Conservation (phyloP, 2,113 vertebrate genomes). For the Sprattus sprattus region DNA sequence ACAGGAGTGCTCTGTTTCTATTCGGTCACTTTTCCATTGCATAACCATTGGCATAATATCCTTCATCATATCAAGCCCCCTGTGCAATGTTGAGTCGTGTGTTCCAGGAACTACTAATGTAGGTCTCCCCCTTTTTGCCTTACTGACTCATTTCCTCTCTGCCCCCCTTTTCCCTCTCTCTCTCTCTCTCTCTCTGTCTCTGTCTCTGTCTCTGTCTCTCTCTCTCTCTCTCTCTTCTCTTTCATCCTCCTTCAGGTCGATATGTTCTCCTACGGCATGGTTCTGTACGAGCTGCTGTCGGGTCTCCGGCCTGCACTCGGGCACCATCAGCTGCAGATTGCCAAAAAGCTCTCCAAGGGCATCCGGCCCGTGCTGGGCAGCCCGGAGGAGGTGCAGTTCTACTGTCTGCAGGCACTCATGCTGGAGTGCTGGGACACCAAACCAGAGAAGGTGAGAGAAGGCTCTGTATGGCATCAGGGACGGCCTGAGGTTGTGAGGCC, state of each 20-base stretch:
- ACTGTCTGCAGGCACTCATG: constrained; percentile 83
- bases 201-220: background rate
- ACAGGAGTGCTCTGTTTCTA: constrained; percentile 37
- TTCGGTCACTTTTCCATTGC: constrained; percentile 12
- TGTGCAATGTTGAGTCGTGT: background rate
- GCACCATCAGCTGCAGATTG: constrained; percentile 90
- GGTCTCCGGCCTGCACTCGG: constrained; percentile 84
- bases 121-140: background rate
- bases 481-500: background rate
- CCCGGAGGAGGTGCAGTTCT: constrained; percentile 88
- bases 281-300: constrained; percentile 89
- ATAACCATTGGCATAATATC: constrained; percentile 16
- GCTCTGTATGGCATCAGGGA: background rate
- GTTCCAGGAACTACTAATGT: constrained; percentile 3
- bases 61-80: background rate
- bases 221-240: background rate
- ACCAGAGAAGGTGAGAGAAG: constrained; percentile 84
- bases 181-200: background rate
- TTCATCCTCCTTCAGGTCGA: constrained; percentile 77
- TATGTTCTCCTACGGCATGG: constrained; percentile 98
- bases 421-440: constrained; percentile 95
- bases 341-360: constrained; percentile 92
- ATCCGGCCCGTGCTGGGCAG: constrained; percentile 82
- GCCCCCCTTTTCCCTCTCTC: background rate
- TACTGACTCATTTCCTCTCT: background rate